These are phyloP conservation scores for Lipophrys pholis DNA, from an alignment of 2,113 vertebrate species.

Conservation along the genomic window DNA sequence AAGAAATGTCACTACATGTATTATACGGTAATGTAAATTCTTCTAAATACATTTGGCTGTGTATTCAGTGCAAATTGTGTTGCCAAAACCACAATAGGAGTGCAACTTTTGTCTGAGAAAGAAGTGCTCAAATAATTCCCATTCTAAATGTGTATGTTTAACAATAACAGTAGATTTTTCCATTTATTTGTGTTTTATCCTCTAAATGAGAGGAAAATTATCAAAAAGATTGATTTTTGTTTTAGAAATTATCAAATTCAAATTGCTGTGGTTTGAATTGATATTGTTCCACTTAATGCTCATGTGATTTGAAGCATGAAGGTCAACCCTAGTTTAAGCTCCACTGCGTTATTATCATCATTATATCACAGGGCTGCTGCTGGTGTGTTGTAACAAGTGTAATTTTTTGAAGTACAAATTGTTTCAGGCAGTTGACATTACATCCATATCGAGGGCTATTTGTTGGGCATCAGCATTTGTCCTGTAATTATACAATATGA, in stretches of 20 bases:
- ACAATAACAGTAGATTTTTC: too few species aligned
- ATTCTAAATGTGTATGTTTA: too few species aligned
- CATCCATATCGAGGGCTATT: not conserved
- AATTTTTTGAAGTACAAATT: too few species aligned
- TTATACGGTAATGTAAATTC: too few species aligned
- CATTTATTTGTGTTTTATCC: too few species aligned
- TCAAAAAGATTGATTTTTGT: not conserved
- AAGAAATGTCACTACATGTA: too few species aligned
- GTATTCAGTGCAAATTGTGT: too few species aligned
- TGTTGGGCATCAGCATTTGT: not conserved
- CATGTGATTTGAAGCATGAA: not conserved
- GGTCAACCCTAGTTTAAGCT: slow-evolving; percentile 14
- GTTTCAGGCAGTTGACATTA: not conserved
- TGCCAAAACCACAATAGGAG: too few species aligned
- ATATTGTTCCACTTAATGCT: not conserved
- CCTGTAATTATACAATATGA: not conserved
- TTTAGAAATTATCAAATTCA: not conserved
- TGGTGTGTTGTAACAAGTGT: not conserved
- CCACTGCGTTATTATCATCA: not conserved
- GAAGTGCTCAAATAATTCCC: too few species aligned
- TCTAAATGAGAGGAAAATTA: not conserved
- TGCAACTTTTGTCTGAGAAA: too few species aligned
- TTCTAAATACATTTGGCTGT: too few species aligned
- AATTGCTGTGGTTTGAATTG: not conserved
- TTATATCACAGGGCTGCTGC: not conserved